A percentile compares a stretch with the other conserved stretches of the same genome.
phyloP scores from a whole-genome alignment of 2,888 invertebrate genomes.

The Drosophila austrosaltans region DNA sequence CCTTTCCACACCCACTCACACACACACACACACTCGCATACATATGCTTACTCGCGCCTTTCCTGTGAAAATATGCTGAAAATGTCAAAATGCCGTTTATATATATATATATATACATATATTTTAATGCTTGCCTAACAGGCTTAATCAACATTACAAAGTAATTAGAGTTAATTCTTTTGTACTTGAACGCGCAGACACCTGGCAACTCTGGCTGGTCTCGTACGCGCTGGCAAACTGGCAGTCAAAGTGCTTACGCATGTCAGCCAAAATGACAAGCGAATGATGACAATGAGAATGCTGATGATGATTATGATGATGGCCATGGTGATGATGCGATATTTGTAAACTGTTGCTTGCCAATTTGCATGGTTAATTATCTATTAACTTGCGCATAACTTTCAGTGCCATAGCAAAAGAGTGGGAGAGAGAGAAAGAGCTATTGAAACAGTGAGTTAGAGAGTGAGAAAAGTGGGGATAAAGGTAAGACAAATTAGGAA shows the following conservation, averaged over 20 bases:
- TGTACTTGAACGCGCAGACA: constrained; percentile 60
- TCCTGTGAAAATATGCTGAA: constrained; percentile 57
- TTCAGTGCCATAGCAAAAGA: constrained; percentile 29
- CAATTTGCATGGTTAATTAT: constrained; percentile 79
- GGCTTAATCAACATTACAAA: constrained; percentile 79
- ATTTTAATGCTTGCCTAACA: constrained; percentile 65
- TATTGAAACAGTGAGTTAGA: background rate
- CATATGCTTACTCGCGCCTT: constrained; percentile 9
- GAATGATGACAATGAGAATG: constrained; percentile 43
- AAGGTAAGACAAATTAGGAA: constrained; percentile 20
- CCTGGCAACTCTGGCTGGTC: constrained; percentile 24
- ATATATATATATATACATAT: constrained; percentile 35
- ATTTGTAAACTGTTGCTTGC: constrained; percentile 76
- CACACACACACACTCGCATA: background rate
- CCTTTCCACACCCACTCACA: background rate
- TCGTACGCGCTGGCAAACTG: constrained; percentile 13
- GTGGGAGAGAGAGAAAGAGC: background rate
- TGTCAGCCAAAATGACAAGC: constrained; percentile 38
- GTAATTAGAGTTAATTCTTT: constrained; percentile 77
- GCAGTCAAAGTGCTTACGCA: constrained; percentile 48
- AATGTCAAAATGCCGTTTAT: constrained; percentile 65
- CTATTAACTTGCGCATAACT: constrained; percentile 78
- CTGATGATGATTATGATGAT: constrained; percentile 38
- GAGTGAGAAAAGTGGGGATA: background rate
- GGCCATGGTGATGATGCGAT: constrained; percentile 43